phyloP scores from a whole-genome alignment of 2,888 invertebrate genomes.

The Malachius bipustulatus region DNA sequence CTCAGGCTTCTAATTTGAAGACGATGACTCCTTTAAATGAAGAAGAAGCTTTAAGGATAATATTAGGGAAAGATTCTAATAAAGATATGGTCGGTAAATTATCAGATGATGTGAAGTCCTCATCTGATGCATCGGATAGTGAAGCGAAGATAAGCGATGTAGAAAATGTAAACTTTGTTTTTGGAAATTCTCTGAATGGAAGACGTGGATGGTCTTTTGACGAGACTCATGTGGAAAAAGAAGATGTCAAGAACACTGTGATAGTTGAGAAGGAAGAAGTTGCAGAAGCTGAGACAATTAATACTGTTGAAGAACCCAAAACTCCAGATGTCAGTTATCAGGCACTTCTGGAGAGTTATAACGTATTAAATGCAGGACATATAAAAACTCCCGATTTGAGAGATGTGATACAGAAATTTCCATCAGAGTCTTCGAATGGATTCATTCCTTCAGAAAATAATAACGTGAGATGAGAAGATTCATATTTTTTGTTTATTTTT shows the following conservation, averaged over 20 bases:
- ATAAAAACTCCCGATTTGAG: slow-evolving; percentile 44
- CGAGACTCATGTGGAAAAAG: slow-evolving; percentile 5
- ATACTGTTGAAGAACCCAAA: slow-evolving; percentile 23
- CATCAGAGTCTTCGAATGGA: too few species aligned
- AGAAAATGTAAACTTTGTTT: slow-evolving; percentile 24
- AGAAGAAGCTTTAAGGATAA: slow-evolving; percentile 60
- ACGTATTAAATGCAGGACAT: slow-evolving; percentile 36
- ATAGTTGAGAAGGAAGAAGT: slow-evolving; percentile 7
- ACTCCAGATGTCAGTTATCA: slow-evolving; percentile 44
- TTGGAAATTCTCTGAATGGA: slow-evolving; percentile 54
- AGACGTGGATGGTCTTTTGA: slow-evolving; percentile 54
- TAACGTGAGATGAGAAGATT: too few species aligned
- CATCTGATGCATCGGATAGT: slow-evolving; percentile 18
- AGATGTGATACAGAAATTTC: slow-evolving; percentile 46
- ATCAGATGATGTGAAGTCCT: slow-evolving; percentile 13
- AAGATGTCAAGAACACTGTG: neutral
- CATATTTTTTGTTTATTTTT: too few species aligned
- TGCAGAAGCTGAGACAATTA: slow-evolving; percentile 9
- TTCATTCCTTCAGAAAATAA: too few species aligned
- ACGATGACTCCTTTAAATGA: slow-evolving; percentile 48
- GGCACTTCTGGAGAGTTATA: slow-evolving; percentile 47
- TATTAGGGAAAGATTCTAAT: slow-evolving; percentile 42
- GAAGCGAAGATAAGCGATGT: slow-evolving; percentile 17
- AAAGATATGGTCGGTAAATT: slow-evolving; percentile 10
- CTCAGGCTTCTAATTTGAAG: slow-evolving; percentile 40